Conservation (phyloP, 2,797 vertebrate genomes). For the Ctenopoma multispine region DNA sequence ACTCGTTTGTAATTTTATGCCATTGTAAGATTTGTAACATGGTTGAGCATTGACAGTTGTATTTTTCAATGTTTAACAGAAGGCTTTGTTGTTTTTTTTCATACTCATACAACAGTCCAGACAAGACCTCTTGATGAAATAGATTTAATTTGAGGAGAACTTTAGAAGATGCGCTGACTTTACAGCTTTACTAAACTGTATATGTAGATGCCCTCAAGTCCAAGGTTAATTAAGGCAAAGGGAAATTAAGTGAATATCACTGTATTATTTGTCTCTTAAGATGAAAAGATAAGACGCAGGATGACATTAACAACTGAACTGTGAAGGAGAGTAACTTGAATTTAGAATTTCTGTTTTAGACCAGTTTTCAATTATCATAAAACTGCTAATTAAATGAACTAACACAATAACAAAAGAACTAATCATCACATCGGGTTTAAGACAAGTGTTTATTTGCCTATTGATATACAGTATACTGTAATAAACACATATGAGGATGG, state of each 20-base stretch:
- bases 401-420: not conserved
- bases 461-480: too few species aligned
- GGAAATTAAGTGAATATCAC: conserved; percentile 55
- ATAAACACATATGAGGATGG: too few species aligned
- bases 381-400: conserved; percentile 5
- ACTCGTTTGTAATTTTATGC: conserved; percentile 8
- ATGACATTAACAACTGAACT: conserved; percentile 13
- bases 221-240: conserved; percentile 65
- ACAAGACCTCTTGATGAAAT: conserved; percentile 70
- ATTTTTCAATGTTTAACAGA: conserved; percentile 28
- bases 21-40: conserved; percentile 9
- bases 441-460: too few species aligned
- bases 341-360: not conserved
- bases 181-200: conserved; percentile 47
- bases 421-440: too few species aligned
- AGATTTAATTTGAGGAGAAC: conserved; percentile 66
- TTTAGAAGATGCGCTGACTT: conserved; percentile 69
- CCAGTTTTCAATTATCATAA: conserved; percentile 3
- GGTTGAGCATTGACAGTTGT: conserved; percentile 39
- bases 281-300: conserved; percentile 27
- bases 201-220: conserved; percentile 46
- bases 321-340: not conserved
- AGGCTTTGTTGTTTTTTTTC: conserved; percentile 51
- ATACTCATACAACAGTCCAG: conserved; percentile 39
- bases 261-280: conserved; percentile 39